Percentiles rank a stretch among this genome's conserved stretches.
These are phyloP conservation scores for Didymodactylos carnosus DNA, from an alignment of 2,888 invertebrate genomes.

Conservation along the genomic window DNA sequence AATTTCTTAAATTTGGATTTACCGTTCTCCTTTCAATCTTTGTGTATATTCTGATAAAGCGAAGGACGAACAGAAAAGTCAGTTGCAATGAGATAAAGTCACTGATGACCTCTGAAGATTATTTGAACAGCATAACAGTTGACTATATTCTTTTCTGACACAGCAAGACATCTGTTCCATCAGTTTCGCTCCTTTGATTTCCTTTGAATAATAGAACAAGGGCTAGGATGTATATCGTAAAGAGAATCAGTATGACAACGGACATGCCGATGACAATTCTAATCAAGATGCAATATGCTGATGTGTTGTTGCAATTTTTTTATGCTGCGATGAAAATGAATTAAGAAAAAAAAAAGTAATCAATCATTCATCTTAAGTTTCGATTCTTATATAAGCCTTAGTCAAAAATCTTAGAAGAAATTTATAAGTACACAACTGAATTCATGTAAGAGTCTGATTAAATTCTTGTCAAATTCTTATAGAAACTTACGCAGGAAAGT, in stretches of 20 bases:
- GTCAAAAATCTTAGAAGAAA: no score
- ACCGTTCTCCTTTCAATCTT: neutral
- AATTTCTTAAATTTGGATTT: neutral
- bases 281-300: no score
- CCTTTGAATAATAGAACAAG: neutral
- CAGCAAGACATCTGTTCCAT: neutral
- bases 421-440: no score
- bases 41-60: neutral
- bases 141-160: neutral
- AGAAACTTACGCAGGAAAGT: no score
- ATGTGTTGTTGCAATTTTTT: no score
- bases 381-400: no score
- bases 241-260: neutral
- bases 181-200: neutral
- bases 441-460: no score
- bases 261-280: neutral
- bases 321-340: no score
- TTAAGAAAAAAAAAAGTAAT: no score
- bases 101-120: neutral
- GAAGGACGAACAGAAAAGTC: neutral
- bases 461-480: no score
- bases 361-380: no score
- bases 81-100: neutral
- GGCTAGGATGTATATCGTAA: neutral
- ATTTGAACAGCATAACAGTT: neutral